Conservation (phyloP, 2,888 invertebrate species). For the Minunthozetes semirufus region DNA sequence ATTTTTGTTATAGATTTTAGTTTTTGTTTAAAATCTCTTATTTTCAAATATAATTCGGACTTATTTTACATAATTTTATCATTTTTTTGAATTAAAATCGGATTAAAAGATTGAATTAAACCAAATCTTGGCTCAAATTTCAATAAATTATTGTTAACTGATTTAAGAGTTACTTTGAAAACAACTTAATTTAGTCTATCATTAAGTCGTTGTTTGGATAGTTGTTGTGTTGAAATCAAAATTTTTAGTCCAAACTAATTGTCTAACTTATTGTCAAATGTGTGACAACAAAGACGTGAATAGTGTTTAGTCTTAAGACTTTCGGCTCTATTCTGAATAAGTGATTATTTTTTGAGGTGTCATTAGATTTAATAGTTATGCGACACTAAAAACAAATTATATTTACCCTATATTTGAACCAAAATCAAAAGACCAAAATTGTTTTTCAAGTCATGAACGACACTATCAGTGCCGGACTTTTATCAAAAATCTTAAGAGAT, state of each 20-base stretch:
- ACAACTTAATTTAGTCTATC: neutral
- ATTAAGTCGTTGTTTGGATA: neutral
- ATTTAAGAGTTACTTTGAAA: neutral
- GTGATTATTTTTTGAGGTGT: neutral
- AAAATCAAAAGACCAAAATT: neutral
- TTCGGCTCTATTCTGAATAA: neutral
- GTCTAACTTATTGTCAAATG: neutral
- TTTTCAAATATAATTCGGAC: no score
- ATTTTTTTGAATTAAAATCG: no score
- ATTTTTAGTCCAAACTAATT: neutral
- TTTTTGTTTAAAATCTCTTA: no score
- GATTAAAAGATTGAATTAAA: no score
- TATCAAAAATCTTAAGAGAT: no score
- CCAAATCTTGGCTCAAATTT: no score
- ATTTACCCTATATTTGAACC: conserved; percentile 9
- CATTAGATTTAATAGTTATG: conserved; percentile 20
- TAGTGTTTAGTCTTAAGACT: neutral
- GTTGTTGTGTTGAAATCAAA: conserved; percentile 10
- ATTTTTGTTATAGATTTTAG: no score
- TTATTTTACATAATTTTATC: no score
- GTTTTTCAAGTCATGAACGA: neutral
- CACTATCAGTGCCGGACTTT: neutral
- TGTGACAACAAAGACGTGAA: neutral
- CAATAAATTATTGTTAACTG: neutral
- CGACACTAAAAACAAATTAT: conserved; percentile 14